phyloP scores from a whole-genome alignment of 2,113 vertebrate species.

The Sceloporus tristichus region DNA sequence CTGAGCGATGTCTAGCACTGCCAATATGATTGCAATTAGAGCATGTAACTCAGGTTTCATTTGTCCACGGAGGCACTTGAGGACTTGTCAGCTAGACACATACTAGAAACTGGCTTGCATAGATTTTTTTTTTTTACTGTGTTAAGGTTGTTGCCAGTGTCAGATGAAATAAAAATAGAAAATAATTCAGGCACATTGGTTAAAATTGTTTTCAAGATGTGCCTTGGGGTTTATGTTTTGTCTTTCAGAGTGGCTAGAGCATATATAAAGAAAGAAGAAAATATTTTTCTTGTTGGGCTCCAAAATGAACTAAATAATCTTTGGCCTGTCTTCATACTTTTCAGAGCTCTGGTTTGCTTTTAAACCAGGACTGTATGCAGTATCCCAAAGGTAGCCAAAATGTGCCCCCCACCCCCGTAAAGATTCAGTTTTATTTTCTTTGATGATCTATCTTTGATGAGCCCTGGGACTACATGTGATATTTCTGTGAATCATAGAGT shows the following conservation, averaged over 20 bases:
- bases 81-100: slow-evolving; percentile 31
- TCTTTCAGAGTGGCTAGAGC: neutral
- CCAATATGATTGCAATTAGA: slow-evolving; percentile 62
- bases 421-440: neutral
- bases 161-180: slow-evolving; percentile 27
- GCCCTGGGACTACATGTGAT: too few species aligned
- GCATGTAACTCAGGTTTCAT: slow-evolving; percentile 40
- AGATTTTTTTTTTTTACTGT: slow-evolving; percentile 20
- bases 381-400: neutral
- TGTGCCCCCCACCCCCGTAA: neutral
- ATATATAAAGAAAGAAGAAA: neutral
- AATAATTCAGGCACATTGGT: neutral
- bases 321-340: too few species aligned
- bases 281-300: neutral
- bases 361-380: neutral
- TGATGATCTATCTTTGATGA: neutral
- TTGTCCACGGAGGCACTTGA: slow-evolving; percentile 51
- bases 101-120: slow-evolving; percentile 33
- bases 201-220: neutral
- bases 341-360: neutral
- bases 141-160: slow-evolving; percentile 55
- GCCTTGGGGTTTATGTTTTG: slow-evolving; percentile 2
- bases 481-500: too few species aligned
- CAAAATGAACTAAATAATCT: too few species aligned
- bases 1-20: slow-evolving; percentile 54